Conservation (phyloP, 2,888 invertebrate species). For the Metellina segmentata region DNA sequence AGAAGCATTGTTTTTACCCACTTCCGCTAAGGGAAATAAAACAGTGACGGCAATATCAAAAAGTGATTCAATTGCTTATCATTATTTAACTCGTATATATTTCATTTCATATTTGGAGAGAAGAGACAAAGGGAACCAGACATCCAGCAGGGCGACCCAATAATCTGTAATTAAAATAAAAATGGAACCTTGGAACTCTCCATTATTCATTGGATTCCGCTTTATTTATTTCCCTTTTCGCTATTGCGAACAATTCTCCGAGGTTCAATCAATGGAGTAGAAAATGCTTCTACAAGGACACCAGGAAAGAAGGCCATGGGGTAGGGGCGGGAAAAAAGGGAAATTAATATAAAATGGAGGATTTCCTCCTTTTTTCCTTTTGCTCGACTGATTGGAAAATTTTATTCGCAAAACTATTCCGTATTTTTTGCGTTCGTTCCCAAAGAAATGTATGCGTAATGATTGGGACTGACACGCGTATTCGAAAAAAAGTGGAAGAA, state of each 20-base stretch:
- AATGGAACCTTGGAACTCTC: slow-evolving; percentile 27
- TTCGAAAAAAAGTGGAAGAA: slow-evolving; percentile 4
- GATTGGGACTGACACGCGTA: slow-evolving; percentile 12
- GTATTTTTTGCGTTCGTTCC: not conserved
- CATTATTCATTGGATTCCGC: slow-evolving; percentile 54
- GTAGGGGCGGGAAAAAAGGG: slow-evolving; percentile 4
- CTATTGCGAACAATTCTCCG: slow-evolving; percentile 40
- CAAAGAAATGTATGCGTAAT: slow-evolving; percentile 35
- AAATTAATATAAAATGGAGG: slow-evolving; percentile 47
- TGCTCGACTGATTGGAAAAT: slow-evolving; percentile 69
- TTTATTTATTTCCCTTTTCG: slow-evolving; percentile 52
- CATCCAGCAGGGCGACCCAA: slow-evolving; percentile 5
- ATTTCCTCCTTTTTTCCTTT: slow-evolving; percentile 32
- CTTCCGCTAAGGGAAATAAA: not conserved
- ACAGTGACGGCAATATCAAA: slow-evolving; percentile 28
- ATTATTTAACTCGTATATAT: slow-evolving; percentile 41
- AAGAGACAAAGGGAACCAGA: not conserved
- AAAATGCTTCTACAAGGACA: slow-evolving; percentile 41
- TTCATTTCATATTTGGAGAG: slow-evolving; percentile 24
- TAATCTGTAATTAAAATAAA: slow-evolving; percentile 64
- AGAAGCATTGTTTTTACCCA: no score
- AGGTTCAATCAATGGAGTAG: slow-evolving; percentile 63
- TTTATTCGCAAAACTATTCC: slow-evolving; percentile 47
- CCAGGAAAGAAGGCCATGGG: not conserved
- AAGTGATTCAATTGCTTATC: slow-evolving; percentile 28